Conservation (phyloP, 2,113 vertebrate species). For the Lagopus leucura region DNA sequence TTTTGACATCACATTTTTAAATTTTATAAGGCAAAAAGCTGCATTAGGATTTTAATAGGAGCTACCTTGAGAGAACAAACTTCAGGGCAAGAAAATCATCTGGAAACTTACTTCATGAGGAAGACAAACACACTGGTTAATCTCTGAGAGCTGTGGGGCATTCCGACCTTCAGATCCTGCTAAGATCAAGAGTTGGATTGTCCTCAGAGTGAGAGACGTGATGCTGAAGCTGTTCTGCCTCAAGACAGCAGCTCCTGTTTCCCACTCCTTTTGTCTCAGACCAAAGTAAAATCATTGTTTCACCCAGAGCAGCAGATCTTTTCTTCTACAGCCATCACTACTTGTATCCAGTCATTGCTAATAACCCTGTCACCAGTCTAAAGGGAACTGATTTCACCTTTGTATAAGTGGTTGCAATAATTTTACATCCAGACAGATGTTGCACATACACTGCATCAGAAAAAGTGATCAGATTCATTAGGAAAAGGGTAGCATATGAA, state of each 20-base stretch:
- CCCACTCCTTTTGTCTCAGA: slow-evolving; percentile 26
- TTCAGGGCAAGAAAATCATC: slow-evolving; percentile 35
- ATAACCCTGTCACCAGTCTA: not conserved
- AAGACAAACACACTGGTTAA: slow-evolving; percentile 33
- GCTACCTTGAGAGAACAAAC: not conserved
- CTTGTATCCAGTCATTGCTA: not conserved
- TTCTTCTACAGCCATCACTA: not conserved
- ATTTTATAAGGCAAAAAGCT: slow-evolving; percentile 25
- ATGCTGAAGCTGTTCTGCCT: slow-evolving; percentile 24
- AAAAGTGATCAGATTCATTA: not conserved
- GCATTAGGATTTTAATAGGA: slow-evolving; percentile 11
- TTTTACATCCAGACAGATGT: not conserved
- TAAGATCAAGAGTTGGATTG: not conserved
- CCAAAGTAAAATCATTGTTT: not conserved
- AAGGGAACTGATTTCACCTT: not conserved
- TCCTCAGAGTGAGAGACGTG: not conserved
- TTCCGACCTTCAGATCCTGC: slow-evolving; percentile 29
- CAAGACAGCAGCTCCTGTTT: not conserved
- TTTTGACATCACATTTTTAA: not conserved
- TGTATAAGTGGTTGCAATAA: not conserved
- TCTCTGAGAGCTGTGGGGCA: not conserved
- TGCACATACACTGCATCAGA: not conserved
- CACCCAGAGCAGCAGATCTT: not conserved
- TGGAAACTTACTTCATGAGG: slow-evolving; percentile 1
- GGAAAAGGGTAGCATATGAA: not conserved